Evolutionary conservation across 2,797 vertebrate species (phyloP).

Genomic region (Siniperca scherzeri): DNA sequence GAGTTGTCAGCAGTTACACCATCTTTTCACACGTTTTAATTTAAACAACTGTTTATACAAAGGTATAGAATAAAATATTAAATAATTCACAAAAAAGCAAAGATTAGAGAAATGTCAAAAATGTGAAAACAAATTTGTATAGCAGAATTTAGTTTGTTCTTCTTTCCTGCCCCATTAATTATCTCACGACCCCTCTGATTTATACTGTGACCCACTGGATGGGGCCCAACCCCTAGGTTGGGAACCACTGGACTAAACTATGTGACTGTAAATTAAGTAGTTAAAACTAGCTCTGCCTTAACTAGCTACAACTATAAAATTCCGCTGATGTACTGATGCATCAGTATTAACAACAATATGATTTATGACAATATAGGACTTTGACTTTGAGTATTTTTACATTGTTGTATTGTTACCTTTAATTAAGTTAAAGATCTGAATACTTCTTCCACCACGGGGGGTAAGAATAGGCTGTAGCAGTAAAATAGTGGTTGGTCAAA

Average conservation of each 20-base stretch:
- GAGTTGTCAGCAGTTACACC: too few relatives aligned
- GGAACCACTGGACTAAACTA: not conserved
- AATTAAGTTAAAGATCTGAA: not conserved
- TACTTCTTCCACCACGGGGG: not conserved
- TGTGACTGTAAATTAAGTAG: not conserved
- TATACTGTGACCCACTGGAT: not conserved
- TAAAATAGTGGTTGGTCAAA: not conserved
- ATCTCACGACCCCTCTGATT: too few relatives aligned
- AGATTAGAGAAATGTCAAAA: too few relatives aligned
- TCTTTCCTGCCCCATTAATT: too few relatives aligned
- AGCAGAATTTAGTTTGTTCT: too few relatives aligned
- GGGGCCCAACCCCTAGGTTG: not conserved
- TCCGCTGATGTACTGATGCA: too few relatives aligned
- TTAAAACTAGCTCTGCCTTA: not conserved
- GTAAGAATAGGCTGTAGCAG: not conserved
- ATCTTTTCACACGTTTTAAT: not conserved
- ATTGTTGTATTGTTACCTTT: not conserved
- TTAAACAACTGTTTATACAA: not conserved
- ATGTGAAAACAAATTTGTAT: too few relatives aligned
- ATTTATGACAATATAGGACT: not conserved
- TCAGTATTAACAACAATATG: not conserved
- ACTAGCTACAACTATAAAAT: not conserved
- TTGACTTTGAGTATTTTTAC: not conserved
- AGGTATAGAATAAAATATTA: not conserved
- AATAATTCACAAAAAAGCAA: not conserved